Conservation (phyloP, 2,888 invertebrate species). For the Drosophila nr. fundita region DNA sequence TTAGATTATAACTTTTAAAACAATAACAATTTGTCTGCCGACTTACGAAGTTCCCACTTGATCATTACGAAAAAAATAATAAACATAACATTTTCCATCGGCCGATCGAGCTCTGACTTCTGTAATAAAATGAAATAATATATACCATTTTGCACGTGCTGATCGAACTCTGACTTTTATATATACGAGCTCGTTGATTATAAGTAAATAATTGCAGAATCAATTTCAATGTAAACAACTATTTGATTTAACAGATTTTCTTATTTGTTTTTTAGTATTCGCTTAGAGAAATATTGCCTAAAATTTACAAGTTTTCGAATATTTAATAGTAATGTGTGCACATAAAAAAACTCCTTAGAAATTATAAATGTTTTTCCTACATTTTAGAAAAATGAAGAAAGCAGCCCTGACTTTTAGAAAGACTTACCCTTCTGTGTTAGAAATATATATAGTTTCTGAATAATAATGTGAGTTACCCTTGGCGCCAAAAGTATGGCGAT, state of each 20-base stretch:
- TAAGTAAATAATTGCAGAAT: neutral
- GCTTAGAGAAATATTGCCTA: neutral
- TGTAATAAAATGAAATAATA: neutral
- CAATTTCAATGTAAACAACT: neutral
- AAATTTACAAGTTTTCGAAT: neutral
- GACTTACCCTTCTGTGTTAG: neutral
- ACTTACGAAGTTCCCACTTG: neutral
- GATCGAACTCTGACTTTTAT: neutral
- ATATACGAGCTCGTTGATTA: neutral
- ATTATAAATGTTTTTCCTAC: neutral
- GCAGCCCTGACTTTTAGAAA: neutral
- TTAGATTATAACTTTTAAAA: neutral
- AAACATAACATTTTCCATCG: too few species aligned
- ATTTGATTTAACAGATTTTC: neutral
- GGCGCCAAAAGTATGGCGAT: neutral
- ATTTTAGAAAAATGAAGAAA: neutral
- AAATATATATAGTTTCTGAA: neutral
- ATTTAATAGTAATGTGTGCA: neutral
- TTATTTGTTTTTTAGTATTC: neutral
- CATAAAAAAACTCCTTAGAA: neutral
- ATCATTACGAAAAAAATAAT: neutral
- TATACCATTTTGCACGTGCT: neutral
- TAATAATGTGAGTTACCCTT: neutral
- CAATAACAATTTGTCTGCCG: neutral
- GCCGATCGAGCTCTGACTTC: too few species aligned